Evolutionary conservation across 1,140 invertebrate genomes (phyloP).

Genomic region (Drosophila novamexicana): DNA sequence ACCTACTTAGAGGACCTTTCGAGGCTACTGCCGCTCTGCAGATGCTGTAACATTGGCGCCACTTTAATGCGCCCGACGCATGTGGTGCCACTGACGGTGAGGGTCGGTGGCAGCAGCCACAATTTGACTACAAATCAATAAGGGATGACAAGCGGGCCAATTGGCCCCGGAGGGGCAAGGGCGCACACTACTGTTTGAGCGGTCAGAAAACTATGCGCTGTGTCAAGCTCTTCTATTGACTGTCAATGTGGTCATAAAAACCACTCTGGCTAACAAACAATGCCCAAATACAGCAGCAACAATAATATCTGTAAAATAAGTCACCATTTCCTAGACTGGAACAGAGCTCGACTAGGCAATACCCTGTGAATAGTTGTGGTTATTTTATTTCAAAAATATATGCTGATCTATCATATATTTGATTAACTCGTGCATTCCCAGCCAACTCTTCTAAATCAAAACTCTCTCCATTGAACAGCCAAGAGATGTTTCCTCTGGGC

Average conservation of each 20-base stretch:
- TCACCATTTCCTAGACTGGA: background rate
- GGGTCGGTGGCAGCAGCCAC: slow-evolving; percentile 29
- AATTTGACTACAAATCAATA: slow-evolving; percentile 78
- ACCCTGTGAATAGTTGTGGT: background rate
- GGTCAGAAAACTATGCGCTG: slow-evolving; percentile 44
- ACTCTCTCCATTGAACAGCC: no score
- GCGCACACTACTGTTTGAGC: background rate
- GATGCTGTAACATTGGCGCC: slow-evolving; percentile 47
- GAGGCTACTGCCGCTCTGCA: slow-evolving; percentile 3
- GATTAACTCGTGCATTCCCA: no score
- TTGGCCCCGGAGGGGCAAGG: background rate
- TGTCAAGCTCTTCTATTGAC: slow-evolving; percentile 39
- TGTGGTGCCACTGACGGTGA: slow-evolving; percentile 14
- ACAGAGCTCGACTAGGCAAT: background rate
- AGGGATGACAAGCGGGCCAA: slow-evolving; percentile 2
- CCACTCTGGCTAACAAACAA: slow-evolving; percentile 46
- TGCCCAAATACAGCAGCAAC: slow-evolving; percentile 13
- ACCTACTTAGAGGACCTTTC: slow-evolving; percentile 33
- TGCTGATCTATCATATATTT: no score
- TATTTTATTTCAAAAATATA: background rate
- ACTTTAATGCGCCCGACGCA: slow-evolving; percentile 41
- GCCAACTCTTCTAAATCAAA: no score
- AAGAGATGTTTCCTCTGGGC: background rate
- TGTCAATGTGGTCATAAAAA: slow-evolving; percentile 67
- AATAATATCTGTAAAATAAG: slow-evolving; percentile 17